Evolutionary conservation across 1,140 invertebrate genomes (phyloP), one percentile per base, ranked within the genome.

Genomic region (Halyomorpha halys): DNA sequence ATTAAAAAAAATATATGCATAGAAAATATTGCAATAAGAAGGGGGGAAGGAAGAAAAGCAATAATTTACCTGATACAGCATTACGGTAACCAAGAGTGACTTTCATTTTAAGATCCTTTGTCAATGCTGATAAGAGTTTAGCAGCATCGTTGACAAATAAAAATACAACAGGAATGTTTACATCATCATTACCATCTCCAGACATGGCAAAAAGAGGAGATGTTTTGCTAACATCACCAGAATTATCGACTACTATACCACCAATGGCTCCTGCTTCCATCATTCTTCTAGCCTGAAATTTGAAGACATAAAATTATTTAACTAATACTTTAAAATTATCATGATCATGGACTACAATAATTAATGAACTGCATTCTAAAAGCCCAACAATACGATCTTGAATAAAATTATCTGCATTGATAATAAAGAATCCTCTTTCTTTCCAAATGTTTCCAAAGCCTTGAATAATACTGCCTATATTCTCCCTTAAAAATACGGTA

Each of bases 181-280:
- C 85, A 73, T 97, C 90, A 71, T 90, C 84, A 11, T 79, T 83
- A 0, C 91, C 92, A 77, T 96, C 93, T 2, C 92, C 93, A 13
- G 91, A 95, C 94, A 98, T 98, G 2, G 91, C 90, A 78, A 98
- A 98, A 77, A 95, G 82, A 0, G 89, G 84, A 1, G 87, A 86
- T 21, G 78, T 83, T 18, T 84, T 81, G 54, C 83, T 86, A 19
- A 87, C 86, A 23, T 83, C 86, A 18, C 81, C 76, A 39, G 84
- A 81, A 75, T 96, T 94, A 76, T 98, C 94, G 66, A 96, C 77
- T 9, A 96, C 86, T 70, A 98, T 91, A 27, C 88, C 87, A 19
- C 86, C 91, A 39, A 86, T 76, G 11, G 88, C 94, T 19, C 93
- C 92, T 19, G 86, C 83, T 63, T 81, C 79, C 78, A 96, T 86